These are phyloP conservation scores for Apocheima hispidaria DNA, from an alignment of 2,888 invertebrate genomes.

Conservation along the genomic window DNA sequence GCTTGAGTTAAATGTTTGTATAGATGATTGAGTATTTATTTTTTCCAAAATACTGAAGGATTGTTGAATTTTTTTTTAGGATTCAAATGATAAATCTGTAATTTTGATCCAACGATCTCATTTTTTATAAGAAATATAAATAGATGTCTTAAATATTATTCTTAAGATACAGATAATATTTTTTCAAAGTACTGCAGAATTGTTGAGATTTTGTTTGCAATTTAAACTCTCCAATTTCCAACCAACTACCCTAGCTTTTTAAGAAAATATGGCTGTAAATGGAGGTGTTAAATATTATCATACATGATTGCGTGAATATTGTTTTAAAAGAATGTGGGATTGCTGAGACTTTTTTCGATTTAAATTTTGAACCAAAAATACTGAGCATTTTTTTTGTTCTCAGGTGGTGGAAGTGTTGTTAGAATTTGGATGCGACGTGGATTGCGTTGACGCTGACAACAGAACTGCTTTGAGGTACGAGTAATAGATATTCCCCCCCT, in stretches of 20 bases:
- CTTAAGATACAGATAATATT: too few relatives aligned
- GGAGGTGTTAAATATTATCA: background rate
- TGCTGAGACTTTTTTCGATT: background rate
- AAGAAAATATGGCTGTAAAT: background rate
- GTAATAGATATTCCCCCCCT: background rate
- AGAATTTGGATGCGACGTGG: conserved; percentile 92
- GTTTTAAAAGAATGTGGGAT: background rate
- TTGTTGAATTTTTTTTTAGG: too few relatives aligned
- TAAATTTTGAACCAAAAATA: background rate
- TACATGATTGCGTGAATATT: background rate
- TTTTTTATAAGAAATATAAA: too few relatives aligned
- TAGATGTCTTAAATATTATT: too few relatives aligned
- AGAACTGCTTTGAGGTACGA: conserved; percentile 91
- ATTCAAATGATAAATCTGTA: too few relatives aligned
- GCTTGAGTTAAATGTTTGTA: too few relatives aligned
- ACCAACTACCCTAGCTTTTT: background rate
- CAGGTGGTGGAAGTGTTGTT: conserved; percentile 93
- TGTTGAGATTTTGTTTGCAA: too few relatives aligned
- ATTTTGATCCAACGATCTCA: too few relatives aligned
- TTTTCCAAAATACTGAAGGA: too few relatives aligned
- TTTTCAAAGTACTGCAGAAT: too few relatives aligned
- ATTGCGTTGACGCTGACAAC: conserved; percentile 94
- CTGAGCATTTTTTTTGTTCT: conserved; percentile 19
- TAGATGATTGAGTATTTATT: too few relatives aligned
- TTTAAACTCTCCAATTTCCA: too few relatives aligned